A percentile compares a stretch with the other conserved stretches of the same genome.
Evolutionary conservation across 2,888 invertebrate species (phyloP).

Genomic region (Cacoxenus indagator): DNA sequence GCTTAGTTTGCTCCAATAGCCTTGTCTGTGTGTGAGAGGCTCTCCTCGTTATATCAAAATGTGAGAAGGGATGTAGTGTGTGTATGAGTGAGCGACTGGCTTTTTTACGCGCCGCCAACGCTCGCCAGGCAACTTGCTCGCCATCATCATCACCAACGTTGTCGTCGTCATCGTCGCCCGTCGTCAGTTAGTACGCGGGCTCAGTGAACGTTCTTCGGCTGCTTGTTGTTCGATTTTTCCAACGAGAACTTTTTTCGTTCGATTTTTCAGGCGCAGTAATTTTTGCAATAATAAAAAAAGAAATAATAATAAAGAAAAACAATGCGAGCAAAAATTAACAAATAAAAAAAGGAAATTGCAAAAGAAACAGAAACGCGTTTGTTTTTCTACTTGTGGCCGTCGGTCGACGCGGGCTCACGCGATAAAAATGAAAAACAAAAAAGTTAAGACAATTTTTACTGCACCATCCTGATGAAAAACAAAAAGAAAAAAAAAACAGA

Average conservation of each 20-base stretch:
- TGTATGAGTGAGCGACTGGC: conserved; percentile 27
- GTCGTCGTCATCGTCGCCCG: not conserved
- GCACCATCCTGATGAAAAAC: not conserved
- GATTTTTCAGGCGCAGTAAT: conserved; percentile 4
- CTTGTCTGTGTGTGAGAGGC: not conserved
- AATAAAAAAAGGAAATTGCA: conserved; percentile 2
- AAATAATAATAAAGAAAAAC: not conserved
- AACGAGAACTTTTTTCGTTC: not conserved
- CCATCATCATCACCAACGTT: not conserved
- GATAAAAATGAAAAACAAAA: conserved; percentile 2
- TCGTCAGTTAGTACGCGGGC: conserved; percentile 14
- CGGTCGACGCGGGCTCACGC: not conserved
- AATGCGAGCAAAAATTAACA: not conserved
- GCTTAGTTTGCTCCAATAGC: not conserved
- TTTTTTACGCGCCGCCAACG: conserved; percentile 26
- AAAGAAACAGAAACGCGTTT: conserved; percentile 4
- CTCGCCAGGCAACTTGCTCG: not conserved
- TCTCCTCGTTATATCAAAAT: conserved; percentile 22
- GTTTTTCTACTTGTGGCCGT: conserved; percentile 7
- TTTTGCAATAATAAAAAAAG: conserved; percentile 4
- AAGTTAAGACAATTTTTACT: not conserved
- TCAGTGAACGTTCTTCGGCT: conserved; percentile 3
- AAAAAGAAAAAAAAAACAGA: not conserved
- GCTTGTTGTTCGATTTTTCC: conserved; percentile 11
- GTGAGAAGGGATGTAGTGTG: conserved; percentile 28